Percentiles rank a stretch among this genome's conserved stretches.
Conservation (phyloP, 2,888 invertebrate species). For the Celastrina argiolus region DNA sequence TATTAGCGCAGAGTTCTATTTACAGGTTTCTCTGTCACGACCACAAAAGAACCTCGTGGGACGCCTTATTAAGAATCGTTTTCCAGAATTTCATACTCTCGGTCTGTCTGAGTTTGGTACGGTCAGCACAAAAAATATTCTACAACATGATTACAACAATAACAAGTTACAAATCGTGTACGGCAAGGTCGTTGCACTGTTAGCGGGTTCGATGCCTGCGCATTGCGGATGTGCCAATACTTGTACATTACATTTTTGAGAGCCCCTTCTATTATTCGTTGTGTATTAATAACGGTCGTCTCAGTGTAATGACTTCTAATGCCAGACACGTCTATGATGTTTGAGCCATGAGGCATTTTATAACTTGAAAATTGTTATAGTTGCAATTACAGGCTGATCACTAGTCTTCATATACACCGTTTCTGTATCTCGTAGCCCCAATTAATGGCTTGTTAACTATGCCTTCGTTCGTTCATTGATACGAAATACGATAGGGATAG, state of each 20-base stretch:
- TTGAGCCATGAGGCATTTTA: neutral
- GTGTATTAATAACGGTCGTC: neutral
- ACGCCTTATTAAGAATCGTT: too few species aligned
- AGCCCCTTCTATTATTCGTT: neutral
- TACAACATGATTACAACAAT: neutral
- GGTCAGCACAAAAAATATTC: too few species aligned
- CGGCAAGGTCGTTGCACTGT: slow-evolving; percentile 39
- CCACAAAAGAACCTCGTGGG: too few species aligned
- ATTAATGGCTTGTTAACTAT: too few species aligned
- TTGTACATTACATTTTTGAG: neutral
- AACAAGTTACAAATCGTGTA: neutral
- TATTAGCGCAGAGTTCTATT: too few species aligned
- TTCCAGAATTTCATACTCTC: too few species aligned
- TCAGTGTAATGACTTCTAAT: neutral
- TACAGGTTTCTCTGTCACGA: too few species aligned
- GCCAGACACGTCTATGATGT: neutral
- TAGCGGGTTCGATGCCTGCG: slow-evolving; percentile 37
- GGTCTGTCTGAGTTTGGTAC: too few species aligned
- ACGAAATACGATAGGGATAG: too few species aligned
- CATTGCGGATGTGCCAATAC: slow-evolving; percentile 36
- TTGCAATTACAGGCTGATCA: neutral
- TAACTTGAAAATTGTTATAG: neutral
- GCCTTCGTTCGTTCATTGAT: too few species aligned
- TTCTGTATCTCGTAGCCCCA: too few species aligned
- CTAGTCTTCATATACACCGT: too few species aligned